Conservation (phyloP, 2,113 vertebrate genomes). For the Ellobius talpinus region DNA sequence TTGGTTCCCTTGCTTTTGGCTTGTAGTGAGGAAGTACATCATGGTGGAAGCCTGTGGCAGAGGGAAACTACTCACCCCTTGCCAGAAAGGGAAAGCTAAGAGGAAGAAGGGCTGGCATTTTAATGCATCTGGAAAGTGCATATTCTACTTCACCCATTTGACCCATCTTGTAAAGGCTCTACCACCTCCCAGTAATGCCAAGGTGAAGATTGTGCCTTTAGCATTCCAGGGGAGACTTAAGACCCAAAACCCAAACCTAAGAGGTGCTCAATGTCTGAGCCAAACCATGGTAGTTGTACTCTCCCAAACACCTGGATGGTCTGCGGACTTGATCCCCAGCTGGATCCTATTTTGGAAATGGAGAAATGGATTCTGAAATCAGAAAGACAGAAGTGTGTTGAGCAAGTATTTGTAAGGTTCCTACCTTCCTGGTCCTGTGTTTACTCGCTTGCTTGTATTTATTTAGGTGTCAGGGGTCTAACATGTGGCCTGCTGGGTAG, state of each 20-base stretch:
- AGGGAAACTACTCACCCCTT: background rate
- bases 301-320: rapidly evolving
- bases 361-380: background rate
- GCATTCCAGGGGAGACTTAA: background rate
- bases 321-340: rapidly evolving
- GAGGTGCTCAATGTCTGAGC: background rate
- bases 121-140: background rate
- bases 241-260: background rate
- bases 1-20: background rate
- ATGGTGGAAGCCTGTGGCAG: background rate
- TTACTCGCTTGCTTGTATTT: background rate
- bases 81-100: background rate
- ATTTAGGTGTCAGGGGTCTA: too few species aligned
- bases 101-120: background rate
- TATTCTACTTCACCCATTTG: too few species aligned
- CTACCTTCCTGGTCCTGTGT: background rate
- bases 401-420: background rate
- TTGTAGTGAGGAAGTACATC: background rate
- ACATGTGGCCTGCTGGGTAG: background rate
- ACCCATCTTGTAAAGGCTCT: background rate
- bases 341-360: background rate
- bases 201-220: background rate
- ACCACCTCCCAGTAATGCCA: background rate
- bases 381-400: background rate
- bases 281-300: background rate